Evolutionary conservation across 2,113 vertebrate genomes (phyloP), one percentile per base, ranked within the genome.

Genomic region (Trogon surrucura): DNA sequence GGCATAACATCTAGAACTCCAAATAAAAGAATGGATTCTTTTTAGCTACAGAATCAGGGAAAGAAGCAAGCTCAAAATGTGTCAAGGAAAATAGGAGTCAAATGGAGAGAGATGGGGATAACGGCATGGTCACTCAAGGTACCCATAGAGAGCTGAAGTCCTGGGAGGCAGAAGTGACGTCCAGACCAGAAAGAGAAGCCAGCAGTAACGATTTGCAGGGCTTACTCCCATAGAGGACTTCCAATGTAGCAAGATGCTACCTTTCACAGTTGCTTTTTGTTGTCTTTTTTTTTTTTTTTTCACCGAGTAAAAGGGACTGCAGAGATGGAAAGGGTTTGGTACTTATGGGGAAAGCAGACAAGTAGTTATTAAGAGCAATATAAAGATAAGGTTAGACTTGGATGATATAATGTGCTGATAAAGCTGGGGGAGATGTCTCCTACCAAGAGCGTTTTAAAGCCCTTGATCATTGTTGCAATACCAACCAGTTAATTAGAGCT

Each of bases 401-500:
- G 56, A 87, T 88, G 65, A 88, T 88, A 30, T 4, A 80, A 61
- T 69, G n/a, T 50, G 36, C 50, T 81, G 82, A 95, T 95, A 87
- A 94, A 92, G 53, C 73, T 86, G 38, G 29, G 32, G 91, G 67
- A 86, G 80, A 71, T 48, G 16, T 93, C 84, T 78, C 60, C 48
- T 74, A 77, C 23, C 18, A 19, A 13, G 44, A 66, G 71, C 67
- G 30, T 93, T 93, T 89, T 57, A 88, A 94, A 95, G 75, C 36
- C 85, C 93, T 93, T 78, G 67, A 93, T 89, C 91, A 84, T 64
- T 80, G 79, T 56, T 88, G 72, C 72, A 94, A 48, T n/a, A 71
- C 57, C 50, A 83, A 58, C 50, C 53, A 77, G 62, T 74, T 94
- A 88, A 90, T 95, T 84, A 91, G 77, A 64, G 18, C 11, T 62